Evolutionary conservation across 2,888 invertebrate genomes (phyloP), one percentile per base, ranked within the genome.

Genomic region (Hyalella azteca): DNA sequence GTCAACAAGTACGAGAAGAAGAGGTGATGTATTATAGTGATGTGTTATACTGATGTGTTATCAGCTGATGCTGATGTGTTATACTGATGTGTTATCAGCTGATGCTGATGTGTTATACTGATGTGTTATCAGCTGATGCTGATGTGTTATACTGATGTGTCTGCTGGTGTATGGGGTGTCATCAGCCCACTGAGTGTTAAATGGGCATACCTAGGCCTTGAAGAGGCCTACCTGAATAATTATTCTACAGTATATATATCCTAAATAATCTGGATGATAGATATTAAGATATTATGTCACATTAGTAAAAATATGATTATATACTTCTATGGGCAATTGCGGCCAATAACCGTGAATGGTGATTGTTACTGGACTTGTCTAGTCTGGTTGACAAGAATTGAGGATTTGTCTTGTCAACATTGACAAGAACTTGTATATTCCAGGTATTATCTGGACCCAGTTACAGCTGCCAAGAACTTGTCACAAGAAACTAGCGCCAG

Each of bases 1-100:
- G 91, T 93, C 78, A 93, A 96, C 87, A 98, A 97, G 89, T 98
- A 98, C 88, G 98, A 98, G 88, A 92, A 93, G 87, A 96, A 96
- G 88, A 92, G 95, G 87, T 93, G 91, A n/a, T 77, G 86, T 84
- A 5, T 76, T 11, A 5, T 48, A n/a, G 41, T 49, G 7, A 3
- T 49, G 49, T 49, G 49, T 66, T 66, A 22, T 15, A 15, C 19
- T 49, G 7, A 7, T 49, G 49, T 49, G 49, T 49, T 7, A 22
- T n/a, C n/a, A 22, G 49, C 3, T 1, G n/a, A 19, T 45, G 3
- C 45, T 11, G 11, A 19, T 45, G 45, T 45, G 45, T 2, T 2
- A 1, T 45, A 19, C 19, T 11, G 1, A 19, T 45, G 45, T 45
- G 3, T 19, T n/a, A n/a, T n/a, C n/a, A n/a, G n/a, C n/a, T n/a